These are phyloP conservation scores for Dascillus cervinus DNA, from an alignment of 2,888 invertebrate species.

Conservation along the genomic window DNA sequence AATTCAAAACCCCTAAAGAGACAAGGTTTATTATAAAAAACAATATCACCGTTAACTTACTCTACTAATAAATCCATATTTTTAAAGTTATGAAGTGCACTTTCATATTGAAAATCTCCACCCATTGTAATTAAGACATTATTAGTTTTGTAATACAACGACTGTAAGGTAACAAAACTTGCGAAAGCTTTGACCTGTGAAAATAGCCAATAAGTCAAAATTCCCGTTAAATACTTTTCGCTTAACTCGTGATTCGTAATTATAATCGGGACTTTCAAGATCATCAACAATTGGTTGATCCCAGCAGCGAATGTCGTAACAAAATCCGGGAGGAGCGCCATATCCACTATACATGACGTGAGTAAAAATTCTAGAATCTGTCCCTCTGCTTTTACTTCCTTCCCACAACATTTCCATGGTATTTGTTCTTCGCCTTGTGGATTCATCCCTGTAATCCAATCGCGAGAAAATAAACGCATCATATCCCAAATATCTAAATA, in stretches of 20 bases:
- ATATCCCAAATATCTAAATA: slow-evolving; percentile 77
- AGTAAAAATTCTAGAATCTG: slow-evolving; percentile 68
- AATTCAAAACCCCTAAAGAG: slow-evolving; percentile 5
- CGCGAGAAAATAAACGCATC: slow-evolving; percentile 83
- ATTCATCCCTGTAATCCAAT: slow-evolving; percentile 80
- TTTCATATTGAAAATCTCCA: slow-evolving; percentile 61
- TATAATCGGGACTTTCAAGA: slow-evolving; percentile 69
- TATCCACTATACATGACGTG: slow-evolving; percentile 77
- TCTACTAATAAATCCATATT: slow-evolving; percentile 68
- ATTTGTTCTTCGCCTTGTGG: slow-evolving; percentile 47
- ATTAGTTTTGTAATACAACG: slow-evolving; percentile 47
- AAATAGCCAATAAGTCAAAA: too few relatives aligned
- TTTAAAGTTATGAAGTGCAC: slow-evolving; percentile 55
- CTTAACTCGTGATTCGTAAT: slow-evolving; percentile 60
- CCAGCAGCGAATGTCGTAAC: slow-evolving; percentile 78
- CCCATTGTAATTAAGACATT: slow-evolving; percentile 69
- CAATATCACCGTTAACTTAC: slow-evolving; percentile 32
- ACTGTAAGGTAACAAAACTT: slow-evolving; percentile 38
- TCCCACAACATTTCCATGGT: slow-evolving; percentile 82
- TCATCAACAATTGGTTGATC: slow-evolving; percentile 87
- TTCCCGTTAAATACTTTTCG: too few relatives aligned
- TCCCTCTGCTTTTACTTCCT: slow-evolving; percentile 57
- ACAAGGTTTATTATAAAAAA: not conserved
- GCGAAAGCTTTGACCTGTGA: slow-evolving; percentile 46
- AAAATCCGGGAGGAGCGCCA: slow-evolving; percentile 82